Percentiles rank a stretch among this genome's conserved stretches.
phyloP scores from a whole-genome alignment of 2,113 vertebrate species.

The Amblyopsis rosae region DNA sequence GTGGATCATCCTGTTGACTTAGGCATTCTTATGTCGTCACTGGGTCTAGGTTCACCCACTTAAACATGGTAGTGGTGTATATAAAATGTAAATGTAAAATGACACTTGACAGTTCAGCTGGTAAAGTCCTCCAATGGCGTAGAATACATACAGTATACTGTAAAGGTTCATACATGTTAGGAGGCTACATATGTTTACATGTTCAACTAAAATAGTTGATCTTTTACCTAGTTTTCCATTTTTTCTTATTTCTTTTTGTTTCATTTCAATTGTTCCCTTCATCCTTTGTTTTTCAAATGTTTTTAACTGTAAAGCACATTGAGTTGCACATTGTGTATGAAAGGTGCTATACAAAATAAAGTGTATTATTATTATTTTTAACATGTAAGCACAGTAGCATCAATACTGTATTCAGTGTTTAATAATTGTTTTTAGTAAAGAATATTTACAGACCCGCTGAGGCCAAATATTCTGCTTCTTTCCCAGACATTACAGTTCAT shows the following conservation, averaged over 20 bases:
- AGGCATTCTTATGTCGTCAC: constrained; percentile 1
- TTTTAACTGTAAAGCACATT: no score
- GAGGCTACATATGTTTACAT: constrained; percentile 74
- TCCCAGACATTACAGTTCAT: constrained; percentile 73
- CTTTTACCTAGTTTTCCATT: no score
- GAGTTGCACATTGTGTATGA: no score
- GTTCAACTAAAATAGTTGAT: constrained; percentile 57
- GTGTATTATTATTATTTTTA: constrained; percentile 32
- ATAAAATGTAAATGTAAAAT: not conserved
- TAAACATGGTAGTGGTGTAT: constrained; percentile 6
- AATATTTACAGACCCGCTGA: constrained; percentile 75
- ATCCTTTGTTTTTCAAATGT: no score
- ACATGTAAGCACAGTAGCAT: constrained; percentile 31
- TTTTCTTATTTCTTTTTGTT: no score
- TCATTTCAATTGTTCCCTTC: no score
- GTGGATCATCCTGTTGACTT: constrained; percentile 25
- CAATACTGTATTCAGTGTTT: constrained; percentile 75
- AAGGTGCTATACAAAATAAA: no score
- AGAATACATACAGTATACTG: no score
- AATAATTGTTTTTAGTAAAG: constrained; percentile 70
- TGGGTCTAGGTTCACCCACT: not conserved
- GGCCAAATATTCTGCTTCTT: constrained; percentile 68
- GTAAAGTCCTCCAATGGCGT: not conserved
- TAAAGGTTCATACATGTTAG: constrained; percentile 27
- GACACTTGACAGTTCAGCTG: not conserved